Evolutionary conservation across 2,888 invertebrate genomes (phyloP), one percentile per base, ranked within the genome.

Genomic region (Scelioninae gen. 2): DNA sequence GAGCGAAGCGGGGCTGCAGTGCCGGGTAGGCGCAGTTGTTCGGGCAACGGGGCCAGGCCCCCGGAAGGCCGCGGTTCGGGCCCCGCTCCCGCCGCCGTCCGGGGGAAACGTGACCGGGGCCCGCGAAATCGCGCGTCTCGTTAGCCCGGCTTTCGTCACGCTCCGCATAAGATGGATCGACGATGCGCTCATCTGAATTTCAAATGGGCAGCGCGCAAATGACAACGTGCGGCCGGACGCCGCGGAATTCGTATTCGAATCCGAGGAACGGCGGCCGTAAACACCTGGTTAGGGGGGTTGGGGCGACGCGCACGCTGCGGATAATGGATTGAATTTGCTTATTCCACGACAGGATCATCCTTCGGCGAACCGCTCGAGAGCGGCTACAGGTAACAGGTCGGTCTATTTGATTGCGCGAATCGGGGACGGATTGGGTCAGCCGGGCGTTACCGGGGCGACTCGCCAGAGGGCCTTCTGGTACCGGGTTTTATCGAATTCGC

Each of bases 141-240:
- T 72, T 67, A 67, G 73, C 37, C 53, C 50, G 60, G 43, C 65
- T 69, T 69, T 74, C 58, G 64, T 74, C 73, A 69, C 69, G 73
- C 65, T 69, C 39, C 18, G 69, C 69, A 58, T 65, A 48, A 50
- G 61, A 61, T 43, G 48, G 65, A 72, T 55, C 16, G 68, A 53
- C 31, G 53, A 60, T 53, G 57, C 43, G 15, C 45, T 57, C 61
- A 73, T 68, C 57, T 61, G 73, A 61, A 73, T 57, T 72, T 67
- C 67, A 72, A 72, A 61, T 72, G 52, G 58, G 37, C 52, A 45
- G 45, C 45, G 57, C 45, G 64, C 50, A 60, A 72, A 72, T 55
- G 46, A 65, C 60, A 53, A 13, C 22, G 19, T 10, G 7, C 10
- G 31, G 31, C 9, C 13, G 33, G 28, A 31, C 43, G 9, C 22